Base-by-base conservation (phyloP, 2,797 vertebrate genomes). In the Cuculus canorus region DNA sequence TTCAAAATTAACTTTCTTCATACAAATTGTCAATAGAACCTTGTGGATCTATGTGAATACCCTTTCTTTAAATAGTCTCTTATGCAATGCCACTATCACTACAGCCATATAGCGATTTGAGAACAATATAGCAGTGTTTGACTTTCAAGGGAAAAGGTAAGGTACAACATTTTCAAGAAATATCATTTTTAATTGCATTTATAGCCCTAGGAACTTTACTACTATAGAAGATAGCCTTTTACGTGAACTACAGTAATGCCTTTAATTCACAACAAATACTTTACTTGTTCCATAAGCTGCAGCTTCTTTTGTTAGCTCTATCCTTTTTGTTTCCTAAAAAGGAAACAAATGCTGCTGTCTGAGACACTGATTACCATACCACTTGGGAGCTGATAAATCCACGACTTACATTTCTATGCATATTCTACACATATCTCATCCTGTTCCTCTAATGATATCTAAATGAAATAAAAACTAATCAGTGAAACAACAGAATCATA, bases 281-380 rank as follows among this genome's bases (percentile, higher is more conserved):
- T 27, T 53, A 63, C 33, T 89, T 73, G 18, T 68, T 93, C 81
- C 86, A 82, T 82, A 87, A 87, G 27, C 60, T 87, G 35, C 57
- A 77, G 53, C 12, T 82, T 87, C 60, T 81, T 93, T 89, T 87
- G 64, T 76, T 68, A 91, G 73, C 30, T 91, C 75, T 87, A 60
- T 64, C 37, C 45, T 52, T 86, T 92, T 94, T 73, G 60, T 78
- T 87, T 73, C 79, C 89, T 90, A 92, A 94, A 93, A 92, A 95
- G 85, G 85, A 90, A 92, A 54, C 11, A 90, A 86, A 88, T 56
- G n/a, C 66, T 96, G 65, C 82, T 81, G 43, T 54, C 79, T 75
- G 72, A 86, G 87, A 86, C 14, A 3, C 66, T 47, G 60, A 73
- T 66, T 88, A 79, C 0, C 2, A 27, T 68, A 88, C 43, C 63